phyloP scores from a whole-genome alignment of 1,140 invertebrate species.

The Aplysia californica region DNA sequence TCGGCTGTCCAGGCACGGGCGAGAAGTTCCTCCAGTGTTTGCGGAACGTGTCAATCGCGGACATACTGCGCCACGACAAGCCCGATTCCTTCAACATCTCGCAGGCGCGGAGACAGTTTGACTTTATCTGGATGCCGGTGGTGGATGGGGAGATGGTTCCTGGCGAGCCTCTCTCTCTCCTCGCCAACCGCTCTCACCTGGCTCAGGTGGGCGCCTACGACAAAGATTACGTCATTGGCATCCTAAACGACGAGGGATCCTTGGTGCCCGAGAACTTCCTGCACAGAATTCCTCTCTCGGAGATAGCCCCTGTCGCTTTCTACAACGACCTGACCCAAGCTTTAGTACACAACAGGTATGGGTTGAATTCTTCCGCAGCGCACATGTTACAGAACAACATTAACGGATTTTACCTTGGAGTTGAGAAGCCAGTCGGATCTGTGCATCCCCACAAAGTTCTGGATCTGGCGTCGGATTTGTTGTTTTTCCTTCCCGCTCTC shows the following conservation, averaged over 20 bases:
- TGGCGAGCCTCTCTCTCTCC: slow-evolving; percentile 5
- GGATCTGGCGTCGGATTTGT: background rate
- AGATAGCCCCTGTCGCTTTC: background rate
- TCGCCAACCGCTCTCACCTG: slow-evolving; percentile 5
- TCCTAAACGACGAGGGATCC: slow-evolving; percentile 7
- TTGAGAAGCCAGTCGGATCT: background rate
- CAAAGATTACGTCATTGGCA: slow-evolving; percentile 22
- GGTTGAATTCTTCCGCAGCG: background rate
- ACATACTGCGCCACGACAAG: background rate
- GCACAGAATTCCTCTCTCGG: background rate
- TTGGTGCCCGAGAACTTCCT: slow-evolving; percentile 9
- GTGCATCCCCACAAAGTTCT: background rate
- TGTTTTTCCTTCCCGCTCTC: slow-evolving; percentile 8
- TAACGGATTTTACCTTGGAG: slow-evolving; percentile 7
- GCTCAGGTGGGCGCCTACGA: background rate
- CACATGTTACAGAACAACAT: background rate
- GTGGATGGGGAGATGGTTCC: slow-evolving; percentile 13
- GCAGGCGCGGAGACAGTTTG: background rate
- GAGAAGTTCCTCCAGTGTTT: background rate
- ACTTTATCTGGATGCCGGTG: slow-evolving; percentile 19
- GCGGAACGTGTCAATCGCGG: background rate
- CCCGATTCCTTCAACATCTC: background rate
- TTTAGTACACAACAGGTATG: slow-evolving; percentile 1
- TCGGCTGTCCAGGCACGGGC: background rate
- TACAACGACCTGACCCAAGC: background rate